These are phyloP conservation scores for Athetis lepigone DNA, from an alignment of 2,888 invertebrate genomes.

Conservation along the genomic window DNA sequence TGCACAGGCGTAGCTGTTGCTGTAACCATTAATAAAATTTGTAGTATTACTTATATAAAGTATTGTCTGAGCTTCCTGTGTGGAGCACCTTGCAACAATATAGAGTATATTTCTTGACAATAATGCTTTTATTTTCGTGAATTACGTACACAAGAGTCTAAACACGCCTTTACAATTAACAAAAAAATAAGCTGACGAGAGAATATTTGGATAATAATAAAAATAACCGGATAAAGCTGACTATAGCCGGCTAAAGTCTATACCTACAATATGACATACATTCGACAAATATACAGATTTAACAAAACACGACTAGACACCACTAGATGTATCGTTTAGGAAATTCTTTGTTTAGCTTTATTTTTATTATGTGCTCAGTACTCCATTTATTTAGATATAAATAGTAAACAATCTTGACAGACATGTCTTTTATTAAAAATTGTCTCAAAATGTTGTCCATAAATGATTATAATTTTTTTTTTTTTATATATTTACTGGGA, in stretches of 20 bases:
- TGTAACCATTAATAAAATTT: too few relatives aligned
- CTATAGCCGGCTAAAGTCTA: constrained; percentile 38
- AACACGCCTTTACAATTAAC: constrained; percentile 54
- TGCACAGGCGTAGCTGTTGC: too few relatives aligned
- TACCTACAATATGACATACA: constrained; percentile 24
- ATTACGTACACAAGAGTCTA: constrained; percentile 4
- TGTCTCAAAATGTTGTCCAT: too few relatives aligned
- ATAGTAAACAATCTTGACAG: too few relatives aligned
- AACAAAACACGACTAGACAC: constrained; percentile 65
- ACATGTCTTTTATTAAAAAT: too few relatives aligned
- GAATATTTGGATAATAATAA: constrained; percentile 39
- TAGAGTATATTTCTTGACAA: not conserved
- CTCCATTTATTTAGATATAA: too few relatives aligned
- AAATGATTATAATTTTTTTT: too few relatives aligned
- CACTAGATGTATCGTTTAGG: constrained; percentile 55
- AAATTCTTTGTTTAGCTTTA: constrained; percentile 4
- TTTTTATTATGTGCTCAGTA: constrained; percentile 1
- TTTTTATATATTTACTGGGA: too few relatives aligned
- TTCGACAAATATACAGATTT: constrained; percentile 51
- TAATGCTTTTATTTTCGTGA: too few relatives aligned
- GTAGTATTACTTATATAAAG: too few relatives aligned
- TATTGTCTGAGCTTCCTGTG: too few relatives aligned
- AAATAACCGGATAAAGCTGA: constrained; percentile 42
- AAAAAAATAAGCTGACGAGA: constrained; percentile 34
- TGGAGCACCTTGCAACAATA: too few relatives aligned